Evolutionary conservation across 1,140 invertebrate species (phyloP).

Genomic region (Drosophila prosaltans): DNA sequence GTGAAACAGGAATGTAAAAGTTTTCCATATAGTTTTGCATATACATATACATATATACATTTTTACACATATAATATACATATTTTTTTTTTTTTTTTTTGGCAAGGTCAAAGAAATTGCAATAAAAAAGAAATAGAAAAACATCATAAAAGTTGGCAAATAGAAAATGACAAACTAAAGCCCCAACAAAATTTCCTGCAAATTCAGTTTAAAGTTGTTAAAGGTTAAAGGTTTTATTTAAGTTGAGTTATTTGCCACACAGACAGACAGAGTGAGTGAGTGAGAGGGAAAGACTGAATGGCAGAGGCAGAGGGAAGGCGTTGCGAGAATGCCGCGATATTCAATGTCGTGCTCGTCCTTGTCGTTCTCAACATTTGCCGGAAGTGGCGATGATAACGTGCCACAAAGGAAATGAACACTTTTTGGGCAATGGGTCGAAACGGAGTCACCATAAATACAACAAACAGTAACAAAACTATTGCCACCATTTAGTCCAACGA

Average conservation of each 20-base stretch:
- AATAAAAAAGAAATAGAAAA: background rate
- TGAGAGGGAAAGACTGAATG: background rate
- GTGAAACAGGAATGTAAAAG: background rate
- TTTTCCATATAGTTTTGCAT: too few relatives aligned
- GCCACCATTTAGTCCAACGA: background rate
- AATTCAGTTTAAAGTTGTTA: conserved; percentile 11
- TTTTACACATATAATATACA: too few relatives aligned
- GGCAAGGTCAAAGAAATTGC: conserved; percentile 5
- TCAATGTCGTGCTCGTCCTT: conserved; percentile 52
- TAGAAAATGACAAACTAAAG: background rate
- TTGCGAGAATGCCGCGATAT: background rate
- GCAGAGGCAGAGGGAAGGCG: too few relatives aligned
- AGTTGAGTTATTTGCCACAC: conserved; percentile 17
- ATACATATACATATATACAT: too few relatives aligned
- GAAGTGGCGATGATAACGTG: conserved; percentile 74
- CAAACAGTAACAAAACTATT: conserved; percentile 16
- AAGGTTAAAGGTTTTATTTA: conserved; percentile 42
- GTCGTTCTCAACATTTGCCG: conserved; percentile 36
- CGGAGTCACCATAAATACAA: conserved; percentile 48
- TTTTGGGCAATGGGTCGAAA: conserved; percentile 62
- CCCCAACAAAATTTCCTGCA: background rate
- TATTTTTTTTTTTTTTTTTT: background rate
- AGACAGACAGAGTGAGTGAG: conserved; percentile 5
- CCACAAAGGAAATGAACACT: conserved; percentile 77
- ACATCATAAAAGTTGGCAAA: background rate